Evolutionary conservation across 2,797 vertebrate species (phyloP).

Genomic region (Oreochromis grahami): DNA sequence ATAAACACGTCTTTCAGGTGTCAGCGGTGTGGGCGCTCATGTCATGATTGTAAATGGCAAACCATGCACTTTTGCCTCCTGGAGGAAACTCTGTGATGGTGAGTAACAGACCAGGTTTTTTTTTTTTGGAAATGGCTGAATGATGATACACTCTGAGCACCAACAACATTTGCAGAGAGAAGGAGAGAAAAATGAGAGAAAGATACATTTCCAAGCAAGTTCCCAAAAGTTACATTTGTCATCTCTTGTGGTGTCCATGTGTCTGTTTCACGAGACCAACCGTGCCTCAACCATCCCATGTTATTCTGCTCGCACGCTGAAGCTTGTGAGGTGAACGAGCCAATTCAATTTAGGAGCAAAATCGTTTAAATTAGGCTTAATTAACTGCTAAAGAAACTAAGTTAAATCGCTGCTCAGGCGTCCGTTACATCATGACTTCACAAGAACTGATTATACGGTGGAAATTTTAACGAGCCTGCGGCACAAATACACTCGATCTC

Average conservation of each 20-base stretch:
- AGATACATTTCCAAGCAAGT: background rate
- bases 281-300: conserved; percentile 55
- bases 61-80: conserved; percentile 5
- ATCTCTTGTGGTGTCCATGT: conserved; percentile 67
- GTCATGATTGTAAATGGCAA: conserved; percentile 47
- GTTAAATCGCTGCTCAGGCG: conserved; percentile 7
- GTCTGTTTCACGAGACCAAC: conserved; percentile 38
- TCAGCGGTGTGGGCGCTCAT: conserved; percentile 1
- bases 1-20: conserved; percentile 50
- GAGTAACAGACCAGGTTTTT: conserved; percentile 28
- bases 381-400: conserved; percentile 31
- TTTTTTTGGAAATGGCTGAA: conserved; percentile 11
- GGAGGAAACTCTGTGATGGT: conserved; percentile 10
- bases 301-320: conserved; percentile 55
- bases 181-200: background rate
- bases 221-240: conserved; percentile 34
- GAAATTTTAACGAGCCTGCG: conserved; percentile 37
- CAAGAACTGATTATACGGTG: conserved; percentile 4
- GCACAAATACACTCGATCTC: conserved; percentile 22
- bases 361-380: conserved; percentile 39
- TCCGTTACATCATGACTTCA: conserved; percentile 5
- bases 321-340: conserved; percentile 40
- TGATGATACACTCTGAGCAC: conserved; percentile 22
- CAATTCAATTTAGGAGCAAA: conserved; percentile 57
- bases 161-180: background rate